Conservation (phyloP, 2,113 vertebrate genomes). For the Paraplagusia blochii region DNA sequence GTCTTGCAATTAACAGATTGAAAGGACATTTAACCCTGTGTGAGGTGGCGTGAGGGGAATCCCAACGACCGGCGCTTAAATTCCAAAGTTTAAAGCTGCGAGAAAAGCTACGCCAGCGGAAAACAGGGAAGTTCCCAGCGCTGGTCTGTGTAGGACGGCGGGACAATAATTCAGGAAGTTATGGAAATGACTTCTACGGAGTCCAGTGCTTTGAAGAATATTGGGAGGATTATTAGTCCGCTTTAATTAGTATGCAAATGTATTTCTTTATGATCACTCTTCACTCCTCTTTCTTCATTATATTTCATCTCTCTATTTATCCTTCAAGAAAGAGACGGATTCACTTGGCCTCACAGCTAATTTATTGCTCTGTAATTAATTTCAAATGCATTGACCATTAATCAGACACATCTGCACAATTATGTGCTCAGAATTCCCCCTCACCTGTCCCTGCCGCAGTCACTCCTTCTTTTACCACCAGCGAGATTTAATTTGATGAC, state of each 20-base stretch:
- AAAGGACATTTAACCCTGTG: conserved; percentile 52
- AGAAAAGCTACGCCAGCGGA: conserved; percentile 11
- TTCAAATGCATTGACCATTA: conserved; percentile 64
- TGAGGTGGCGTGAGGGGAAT: conserved; percentile 25
- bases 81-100: conserved; percentile 34
- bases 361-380: conserved; percentile 72
- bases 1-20: conserved; percentile 64
- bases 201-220: conserved; percentile 63
- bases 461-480: conserved; percentile 6
- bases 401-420: conserved; percentile 54
- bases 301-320: conserved; percentile 75
- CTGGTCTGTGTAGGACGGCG: conserved; percentile 8
- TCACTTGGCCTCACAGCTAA: conserved; percentile 59
- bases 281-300: conserved; percentile 64
- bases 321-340: conserved; percentile 63
- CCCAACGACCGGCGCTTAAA: conserved; percentile 18
- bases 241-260: conserved; percentile 81
- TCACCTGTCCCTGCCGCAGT: conserved; percentile 20
- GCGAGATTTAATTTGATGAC: conserved; percentile 21
- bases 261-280: conserved; percentile 73
- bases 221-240: conserved; percentile 49
- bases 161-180: conserved; percentile 56
- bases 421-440: conserved; percentile 29
- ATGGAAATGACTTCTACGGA: conserved; percentile 51
- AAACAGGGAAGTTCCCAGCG: conserved; percentile 18